Evolutionary conservation across 2,797 vertebrate genomes (phyloP), one percentile per base, ranked within the genome.

Genomic region (Cynopterus sphinx): DNA sequence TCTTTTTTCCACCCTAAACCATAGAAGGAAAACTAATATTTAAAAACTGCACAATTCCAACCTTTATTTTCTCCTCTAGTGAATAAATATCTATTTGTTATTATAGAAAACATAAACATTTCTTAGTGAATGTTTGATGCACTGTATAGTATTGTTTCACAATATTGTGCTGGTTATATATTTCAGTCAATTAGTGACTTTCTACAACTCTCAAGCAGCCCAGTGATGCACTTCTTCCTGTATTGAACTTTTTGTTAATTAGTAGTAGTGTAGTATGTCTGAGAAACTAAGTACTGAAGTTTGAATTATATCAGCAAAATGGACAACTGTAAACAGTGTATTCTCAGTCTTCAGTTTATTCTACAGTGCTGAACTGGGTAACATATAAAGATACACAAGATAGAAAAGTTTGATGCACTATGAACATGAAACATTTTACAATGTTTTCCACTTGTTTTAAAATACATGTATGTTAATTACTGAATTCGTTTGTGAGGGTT

Each of bases 291-390:
- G 31, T 4, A 1, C 26, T 21, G 4, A 71, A 49, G n/a, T 28
- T 5, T 16, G 53, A 55, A 49, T 67, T 6, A 24, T 39, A 39
- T 79, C 21, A 73, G 92, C 33, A 57, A 13, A 79, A 65, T 6
- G 4, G 6, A 21, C 7, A 5, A 11, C 24, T 5, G 1, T 51
- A 17, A 10, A 65, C 16, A 1, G 17, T 1, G 3, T 10, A 1
- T 49, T 15, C 5, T 88, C 10, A 41, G 11, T 65, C n/a, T 51
- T 22, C 13, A 3, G 4, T 65, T n/a, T 10, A 10, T 57, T n/a
- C 16, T 43, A 21, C 19, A 24, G 5, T 33, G 7, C 10, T 86
- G 17, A 2, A 5, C 61, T 41, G 39, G 51, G 4, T 33, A 85
- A 61, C 36, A 36, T 7, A 70, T 4, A 49, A 36, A 63, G 31